Evolutionary conservation across 2,797 vertebrate species (phyloP).

Genomic region (Galagoides demidoff): DNA sequence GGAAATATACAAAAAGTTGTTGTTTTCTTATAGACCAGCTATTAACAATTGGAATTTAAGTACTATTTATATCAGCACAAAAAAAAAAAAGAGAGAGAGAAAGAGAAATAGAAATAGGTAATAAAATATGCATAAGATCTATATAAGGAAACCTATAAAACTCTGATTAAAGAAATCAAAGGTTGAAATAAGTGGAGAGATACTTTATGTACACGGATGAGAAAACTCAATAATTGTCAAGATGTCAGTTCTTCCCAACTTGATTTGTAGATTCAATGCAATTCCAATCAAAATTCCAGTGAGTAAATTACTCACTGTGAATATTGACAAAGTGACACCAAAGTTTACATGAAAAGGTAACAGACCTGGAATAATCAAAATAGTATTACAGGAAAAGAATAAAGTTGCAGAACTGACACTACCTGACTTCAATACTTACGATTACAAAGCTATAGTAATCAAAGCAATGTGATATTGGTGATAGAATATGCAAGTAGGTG

Average conservation of each 20-base stretch:
- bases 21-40: background rate
- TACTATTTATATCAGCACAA: background rate
- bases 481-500: background rate
- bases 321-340: background rate
- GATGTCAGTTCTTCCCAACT: background rate
- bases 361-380: background rate
- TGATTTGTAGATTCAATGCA: background rate
- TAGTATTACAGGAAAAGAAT: background rate
- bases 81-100: background rate
- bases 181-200: background rate
- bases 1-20: too few species aligned
- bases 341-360: background rate
- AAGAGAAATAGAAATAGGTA: background rate
- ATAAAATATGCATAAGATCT: background rate
- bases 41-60: background rate
- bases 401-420: background rate
- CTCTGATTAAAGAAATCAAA: background rate
- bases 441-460: background rate
- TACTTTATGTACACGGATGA: background rate
- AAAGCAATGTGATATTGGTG: background rate
- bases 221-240: background rate
- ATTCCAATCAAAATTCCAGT: background rate
- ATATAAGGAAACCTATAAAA: background rate
- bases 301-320: background rate
- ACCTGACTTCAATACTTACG: background rate